phyloP scores from a whole-genome alignment of 37 sponge, comb jelly and placozoan genomes.

The Chondrosia reniformis region DNA sequence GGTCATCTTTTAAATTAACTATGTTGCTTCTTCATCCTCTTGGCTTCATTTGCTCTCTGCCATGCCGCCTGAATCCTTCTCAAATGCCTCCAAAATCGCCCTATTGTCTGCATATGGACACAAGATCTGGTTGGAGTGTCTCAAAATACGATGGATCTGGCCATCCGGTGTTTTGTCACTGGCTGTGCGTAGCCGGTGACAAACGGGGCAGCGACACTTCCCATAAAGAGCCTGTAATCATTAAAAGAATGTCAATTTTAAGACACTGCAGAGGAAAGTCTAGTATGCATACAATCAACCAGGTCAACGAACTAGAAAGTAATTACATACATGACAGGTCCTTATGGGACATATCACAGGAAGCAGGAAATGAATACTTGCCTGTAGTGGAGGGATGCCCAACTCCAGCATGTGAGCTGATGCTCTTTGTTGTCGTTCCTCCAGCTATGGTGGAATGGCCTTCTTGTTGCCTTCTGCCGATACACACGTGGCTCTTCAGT shows the following conservation, averaged over 20 bases:
- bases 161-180: constrained; percentile 45
- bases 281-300: not conserved
- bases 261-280: not conserved
- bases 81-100: constrained; percentile 17
- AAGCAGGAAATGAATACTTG: constrained; percentile 30
- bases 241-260: not conserved
- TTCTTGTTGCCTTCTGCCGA: constrained; percentile 24
- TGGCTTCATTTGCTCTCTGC: constrained; percentile 30
- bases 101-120: constrained; percentile 40
- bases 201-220: constrained; percentile 39
- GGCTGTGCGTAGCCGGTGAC: constrained; percentile 33
- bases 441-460: constrained; percentile 27
- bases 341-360: too few relatives aligned
- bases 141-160: constrained; percentile 44
- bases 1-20: too few relatives aligned
- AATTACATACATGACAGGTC: not conserved
- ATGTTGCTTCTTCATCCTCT: constrained; percentile 29
- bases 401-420: constrained; percentile 25
- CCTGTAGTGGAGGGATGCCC: constrained; percentile 33
- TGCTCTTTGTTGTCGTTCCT: constrained; percentile 33
- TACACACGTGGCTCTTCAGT: not conserved
- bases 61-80: constrained; percentile 28
- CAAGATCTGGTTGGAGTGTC: constrained; percentile 46
- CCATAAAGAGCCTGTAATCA: constrained; percentile 42
- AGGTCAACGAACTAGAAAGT: not conserved